phyloP scores from a whole-genome alignment of 2,113 vertebrate species.

The Seriola dumerili region DNA sequence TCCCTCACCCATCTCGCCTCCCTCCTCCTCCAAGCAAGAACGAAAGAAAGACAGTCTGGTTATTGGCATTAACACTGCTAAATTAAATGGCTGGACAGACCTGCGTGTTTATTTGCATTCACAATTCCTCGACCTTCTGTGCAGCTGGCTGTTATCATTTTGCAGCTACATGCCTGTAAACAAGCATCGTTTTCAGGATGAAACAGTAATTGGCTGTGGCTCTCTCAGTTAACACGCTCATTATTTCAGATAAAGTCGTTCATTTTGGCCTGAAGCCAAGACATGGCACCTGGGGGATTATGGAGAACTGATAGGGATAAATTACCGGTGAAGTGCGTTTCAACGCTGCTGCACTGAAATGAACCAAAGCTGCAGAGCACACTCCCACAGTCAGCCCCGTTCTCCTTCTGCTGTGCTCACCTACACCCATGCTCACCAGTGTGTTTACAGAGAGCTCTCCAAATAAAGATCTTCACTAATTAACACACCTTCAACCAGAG shows the following conservation, averaged over 20 bases:
- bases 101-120: conserved; percentile 27
- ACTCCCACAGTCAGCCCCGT: conserved; percentile 31
- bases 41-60: conserved; percentile 22
- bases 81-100: conserved; percentile 48
- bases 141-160: conserved; percentile 6
- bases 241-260: conserved; percentile 53
- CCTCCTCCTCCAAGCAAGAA: conserved; percentile 24
- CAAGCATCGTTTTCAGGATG: conserved; percentile 35
- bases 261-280: conserved; percentile 35
- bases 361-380: conserved; percentile 4
- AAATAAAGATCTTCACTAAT: conserved; percentile 15
- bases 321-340: conserved; percentile 41
- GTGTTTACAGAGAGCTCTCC: background rate
- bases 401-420: background rate
- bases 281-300: conserved; percentile 47
- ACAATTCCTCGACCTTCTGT: conserved; percentile 26
- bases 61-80: conserved; percentile 58
- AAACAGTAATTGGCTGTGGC: conserved; percentile 33
- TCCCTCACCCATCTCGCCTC: conserved; percentile 8
- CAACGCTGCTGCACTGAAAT: conserved; percentile 33
- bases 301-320: conserved; percentile 45
- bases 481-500: background rate
- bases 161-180: conserved; percentile 40
- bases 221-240: conserved; percentile 24
- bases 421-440: background rate